A percentile compares a stretch with the other conserved stretches of the same genome.
phyloP scores from a whole-genome alignment of 1,140 invertebrate genomes.

The Zaprionus davidi region DNA sequence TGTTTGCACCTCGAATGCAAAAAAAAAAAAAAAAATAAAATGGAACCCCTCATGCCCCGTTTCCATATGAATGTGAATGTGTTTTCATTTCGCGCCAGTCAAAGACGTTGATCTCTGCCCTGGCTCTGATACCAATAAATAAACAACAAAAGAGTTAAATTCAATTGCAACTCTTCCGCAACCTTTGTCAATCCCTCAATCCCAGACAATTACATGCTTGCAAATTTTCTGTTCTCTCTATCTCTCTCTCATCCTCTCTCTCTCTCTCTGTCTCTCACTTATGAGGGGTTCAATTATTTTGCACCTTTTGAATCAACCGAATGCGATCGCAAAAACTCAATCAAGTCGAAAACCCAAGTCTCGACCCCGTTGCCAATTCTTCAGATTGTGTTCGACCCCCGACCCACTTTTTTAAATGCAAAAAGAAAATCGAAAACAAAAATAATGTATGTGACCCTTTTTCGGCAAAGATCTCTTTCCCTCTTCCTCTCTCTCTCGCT shows the following conservation, averaged over 20 bases:
- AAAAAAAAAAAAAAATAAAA: constrained; percentile 17
- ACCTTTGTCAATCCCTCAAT: constrained; percentile 60
- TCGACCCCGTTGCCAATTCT: constrained; percentile 53
- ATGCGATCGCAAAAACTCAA: constrained; percentile 73
- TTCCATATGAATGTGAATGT: constrained; percentile 24
- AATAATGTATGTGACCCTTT: constrained; percentile 65
- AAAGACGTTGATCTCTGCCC: constrained; percentile 41
- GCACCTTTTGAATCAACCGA: constrained; percentile 69
- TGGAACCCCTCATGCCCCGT: constrained; percentile 59
- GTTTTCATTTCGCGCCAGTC: constrained; percentile 26
- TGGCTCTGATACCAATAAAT: constrained; percentile 72
- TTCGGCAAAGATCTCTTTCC: constrained; percentile 39
- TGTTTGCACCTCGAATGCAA: constrained; percentile 63
- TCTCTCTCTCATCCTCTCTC: constrained; percentile 52
- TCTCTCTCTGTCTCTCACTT: constrained; percentile 46
- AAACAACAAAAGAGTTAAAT: constrained; percentile 81
- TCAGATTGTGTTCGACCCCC: constrained; percentile 36
- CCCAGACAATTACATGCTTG: constrained; percentile 81
- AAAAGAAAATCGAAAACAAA: constrained; percentile 45
- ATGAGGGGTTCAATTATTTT: constrained; percentile 70
- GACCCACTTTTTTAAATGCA: constrained; percentile 55
- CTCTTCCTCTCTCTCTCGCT: background rate
- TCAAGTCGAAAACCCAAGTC: constrained; percentile 73
- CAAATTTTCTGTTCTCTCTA: constrained; percentile 69
- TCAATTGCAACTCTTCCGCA: constrained; percentile 63